Conservation (phyloP, 2,888 invertebrate genomes). For the Morpho helenor region DNA sequence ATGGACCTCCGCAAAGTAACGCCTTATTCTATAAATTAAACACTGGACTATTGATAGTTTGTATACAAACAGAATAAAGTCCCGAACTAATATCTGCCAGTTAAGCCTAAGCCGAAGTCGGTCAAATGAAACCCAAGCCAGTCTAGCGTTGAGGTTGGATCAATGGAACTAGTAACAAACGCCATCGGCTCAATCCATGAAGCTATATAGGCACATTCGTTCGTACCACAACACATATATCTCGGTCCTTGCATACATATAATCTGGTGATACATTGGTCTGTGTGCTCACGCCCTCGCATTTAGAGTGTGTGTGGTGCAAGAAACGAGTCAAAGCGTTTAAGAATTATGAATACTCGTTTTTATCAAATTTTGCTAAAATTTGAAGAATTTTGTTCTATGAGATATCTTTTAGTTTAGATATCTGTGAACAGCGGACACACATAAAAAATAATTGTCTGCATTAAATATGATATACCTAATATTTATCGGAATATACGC, state of each 20-base stretch:
- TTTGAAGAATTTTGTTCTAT: too few species aligned
- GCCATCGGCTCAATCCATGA: conserved; percentile 34
- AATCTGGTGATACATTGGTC: conserved; percentile 69
- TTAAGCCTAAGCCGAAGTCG: conserved; percentile 20
- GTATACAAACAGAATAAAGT: conserved; percentile 8
- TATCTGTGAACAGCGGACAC: too few species aligned
- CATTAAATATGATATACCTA: too few species aligned
- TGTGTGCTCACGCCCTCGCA: conserved; percentile 58
- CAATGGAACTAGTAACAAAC: conserved; percentile 29
- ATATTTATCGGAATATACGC: too few species aligned
- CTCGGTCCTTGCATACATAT: conserved; percentile 56
- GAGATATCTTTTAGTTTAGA: too few species aligned
- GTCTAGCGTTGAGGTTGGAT: conserved; percentile 27
- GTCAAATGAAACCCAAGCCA: conserved; percentile 20
- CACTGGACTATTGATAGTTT: background rate
- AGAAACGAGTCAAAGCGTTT: conserved; percentile 19
- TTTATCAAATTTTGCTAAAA: too few species aligned
- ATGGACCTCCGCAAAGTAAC: too few species aligned
- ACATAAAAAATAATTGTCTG: too few species aligned
- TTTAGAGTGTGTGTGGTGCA: conserved; percentile 38
- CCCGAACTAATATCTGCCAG: conserved; percentile 9
- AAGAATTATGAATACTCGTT: too few species aligned
- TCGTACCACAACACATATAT: conserved; percentile 46
- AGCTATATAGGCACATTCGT: conserved; percentile 32
- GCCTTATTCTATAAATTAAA: too few species aligned